Evolutionary conservation across 2,888 invertebrate species (phyloP).

Genomic region (Drosophila nr. fundita): DNA sequence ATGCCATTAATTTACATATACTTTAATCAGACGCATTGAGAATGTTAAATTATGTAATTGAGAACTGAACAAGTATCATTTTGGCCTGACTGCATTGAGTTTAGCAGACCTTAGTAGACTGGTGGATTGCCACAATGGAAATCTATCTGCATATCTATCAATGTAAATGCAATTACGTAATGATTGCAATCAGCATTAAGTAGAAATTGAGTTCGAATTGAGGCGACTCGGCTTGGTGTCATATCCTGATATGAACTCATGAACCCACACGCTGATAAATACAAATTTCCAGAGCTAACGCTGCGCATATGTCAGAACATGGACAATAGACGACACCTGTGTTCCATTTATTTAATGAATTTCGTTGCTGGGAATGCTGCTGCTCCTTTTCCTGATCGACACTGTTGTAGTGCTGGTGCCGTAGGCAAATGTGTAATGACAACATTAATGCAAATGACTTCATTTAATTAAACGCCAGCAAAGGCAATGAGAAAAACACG

Average conservation of each 20-base stretch:
- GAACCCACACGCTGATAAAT: slow-evolving; percentile 26
- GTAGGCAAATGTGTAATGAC: slow-evolving; percentile 77
- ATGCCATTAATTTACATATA: not conserved
- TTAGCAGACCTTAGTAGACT: not conserved
- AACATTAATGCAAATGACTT: slow-evolving; percentile 79
- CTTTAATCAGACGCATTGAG: not conserved
- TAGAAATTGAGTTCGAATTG: slow-evolving; percentile 10
- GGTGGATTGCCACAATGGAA: not conserved
- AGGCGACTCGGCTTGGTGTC: slow-evolving; percentile 3
- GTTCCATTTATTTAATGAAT: slow-evolving; percentile 74
- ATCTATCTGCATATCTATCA: slow-evolving; percentile 6
- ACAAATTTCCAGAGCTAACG: slow-evolving; percentile 29
- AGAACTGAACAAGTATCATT: not conserved
- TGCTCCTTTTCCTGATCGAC: slow-evolving; percentile 29
- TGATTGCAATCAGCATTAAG: slow-evolving; percentile 59
- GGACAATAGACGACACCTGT: slow-evolving; percentile 60
- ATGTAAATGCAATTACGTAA: slow-evolving; percentile 47
- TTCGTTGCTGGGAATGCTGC: slow-evolving; percentile 38
- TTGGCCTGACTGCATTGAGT: not conserved
- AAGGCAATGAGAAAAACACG: slow-evolving; percentile 5
- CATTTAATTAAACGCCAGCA: slow-evolving; percentile 73
- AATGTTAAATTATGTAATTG: not conserved
- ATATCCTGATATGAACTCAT: slow-evolving; percentile 17
- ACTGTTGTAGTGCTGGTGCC: slow-evolving; percentile 34
- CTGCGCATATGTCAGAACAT: slow-evolving; percentile 45